Base-by-base conservation (phyloP, 1,140 invertebrate species). In the Apis cerana region DNA sequence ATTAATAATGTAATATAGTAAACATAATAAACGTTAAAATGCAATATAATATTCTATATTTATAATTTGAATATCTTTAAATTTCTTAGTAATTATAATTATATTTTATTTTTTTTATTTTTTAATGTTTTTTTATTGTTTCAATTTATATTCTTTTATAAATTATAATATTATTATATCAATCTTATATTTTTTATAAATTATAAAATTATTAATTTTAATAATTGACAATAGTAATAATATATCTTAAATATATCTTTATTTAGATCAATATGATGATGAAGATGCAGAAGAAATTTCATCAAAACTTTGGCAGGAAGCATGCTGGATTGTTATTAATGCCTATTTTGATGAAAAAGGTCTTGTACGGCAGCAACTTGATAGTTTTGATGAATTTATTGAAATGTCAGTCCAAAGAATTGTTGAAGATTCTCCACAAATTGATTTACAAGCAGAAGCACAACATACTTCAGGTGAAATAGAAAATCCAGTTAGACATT, bases 291-390 rank as follows among this genome's bases (percentile, higher is more conserved):
- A 98, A 92, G 98, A 99, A 94, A 98, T 99, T 89, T 98, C 98
- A 19, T 97, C 98, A 21, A 98, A 99, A 91, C 94, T 99, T 77
- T 99, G 98, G 98, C 98, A 99, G 94, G 99, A 99, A 95, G 99
- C 99, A n/a, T 99, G 99, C 91, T 99, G 99, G 99, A 99, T 99
- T 92, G 99, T 99, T 64, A 99, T 99, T 90, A 99, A 98, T 91
- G 98, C 99, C 5, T 99, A 99, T 94, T 99, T 99, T 94, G 99
- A 99, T 93, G 99, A 99, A 93, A 99, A 99, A 95, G 99, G 98
- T 94, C 95, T 99, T 65, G 99, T 99, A n/a, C 96, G 99, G 71
- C 99, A 99, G 92, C 99, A 99, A 91, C 94, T 99, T 83, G 99
- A 99, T 91, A 99, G 98, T 89, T 99, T 99, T 94, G 99, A 99